phyloP scores from a whole-genome alignment of 2,797 vertebrate species.

The Eptatretus atami region DNA sequence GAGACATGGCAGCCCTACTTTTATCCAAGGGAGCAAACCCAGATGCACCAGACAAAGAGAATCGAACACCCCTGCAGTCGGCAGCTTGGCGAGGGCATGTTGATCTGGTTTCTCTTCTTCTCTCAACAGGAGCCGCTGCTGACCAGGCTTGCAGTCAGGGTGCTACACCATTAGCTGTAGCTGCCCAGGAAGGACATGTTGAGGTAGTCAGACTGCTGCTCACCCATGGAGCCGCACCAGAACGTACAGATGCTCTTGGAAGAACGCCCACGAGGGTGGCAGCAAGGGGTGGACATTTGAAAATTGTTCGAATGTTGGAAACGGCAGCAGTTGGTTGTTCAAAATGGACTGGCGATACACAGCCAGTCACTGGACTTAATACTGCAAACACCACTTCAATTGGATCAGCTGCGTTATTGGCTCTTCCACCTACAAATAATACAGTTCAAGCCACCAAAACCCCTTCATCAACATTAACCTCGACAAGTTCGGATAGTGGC shows the following conservation, averaged over 20 bases:
- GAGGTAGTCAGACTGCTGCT: conserved; percentile 64
- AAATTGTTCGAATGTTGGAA: conserved; percentile 69
- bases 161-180: conserved; percentile 83
- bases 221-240: conserved; percentile 68
- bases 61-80: conserved; percentile 69
- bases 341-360: conserved; percentile 53
- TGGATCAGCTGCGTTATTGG: conserved; percentile 10
- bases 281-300: conserved; percentile 68
- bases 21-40: conserved; percentile 50
- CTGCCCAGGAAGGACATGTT: conserved; percentile 81
- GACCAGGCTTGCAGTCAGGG: conserved; percentile 93
- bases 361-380: too few relatives aligned
- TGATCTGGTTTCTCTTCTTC: conserved; percentile 56
- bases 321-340: conserved; percentile 55
- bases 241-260: conserved; percentile 83
- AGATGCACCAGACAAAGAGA: conserved; percentile 74
- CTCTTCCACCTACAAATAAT: conserved; percentile 74
- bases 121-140: conserved; percentile 44
- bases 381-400: too few relatives aligned
- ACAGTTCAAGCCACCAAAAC: conserved; percentile 36
- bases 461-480: conserved; percentile 66
- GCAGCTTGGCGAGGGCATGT: conserved; percentile 87
- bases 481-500: conserved; percentile 73
- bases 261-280: conserved; percentile 87
- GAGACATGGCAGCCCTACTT: conserved; percentile 67